Evolutionary conservation across 2,888 invertebrate species (phyloP), one percentile per base, ranked within the genome.

Genomic region (Dione vanillae): DNA sequence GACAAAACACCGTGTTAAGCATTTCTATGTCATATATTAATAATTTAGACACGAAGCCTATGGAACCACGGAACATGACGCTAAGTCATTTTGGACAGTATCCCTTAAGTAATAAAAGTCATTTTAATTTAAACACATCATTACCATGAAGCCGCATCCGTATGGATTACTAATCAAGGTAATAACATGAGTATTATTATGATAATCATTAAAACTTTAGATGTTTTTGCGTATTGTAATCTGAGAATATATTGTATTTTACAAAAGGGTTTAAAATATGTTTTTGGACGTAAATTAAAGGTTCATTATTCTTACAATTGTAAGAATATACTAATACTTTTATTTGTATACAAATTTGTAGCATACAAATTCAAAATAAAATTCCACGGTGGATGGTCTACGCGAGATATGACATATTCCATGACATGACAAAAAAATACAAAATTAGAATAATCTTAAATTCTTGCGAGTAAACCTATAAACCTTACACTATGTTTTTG

Each of bases 1-100:
- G 84, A 85, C 85, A 83, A 84, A 85, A 84, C 83, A 86, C 76
- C 74, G 78, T 79, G 77, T 74, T 73, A 72, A 74, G 70, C 74
- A 64, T 67, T 70, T 75, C 62, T 76, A 59, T 52, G 67, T 69
- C 67, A 65, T 68, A 74, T 70, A 76, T 74, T 73, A 74, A 74
- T 73, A 73, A 72, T 74, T 76, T 73, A 67, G 45, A 64, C 69
- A 72, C 72, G 69, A 71, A 71, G 65, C 14, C 67, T 73, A 69
- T n/a, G n/a, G n/a, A n/a, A 62, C 69, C 27, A 27, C 41, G 14
- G 11, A 20, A n/a, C 11, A 19, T 43, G 0, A 11, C 0, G 49
- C 11, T n/a, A 37, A 37, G 2, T 7, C 7, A 56, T 20, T 54
- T 65, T 59, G 40, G 16, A 54, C 43, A n/a, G 1, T 67, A 61